These are phyloP conservation scores for Mylabris phalerata DNA, from an alignment of 1,140 invertebrate genomes.

Conservation along the genomic window DNA sequence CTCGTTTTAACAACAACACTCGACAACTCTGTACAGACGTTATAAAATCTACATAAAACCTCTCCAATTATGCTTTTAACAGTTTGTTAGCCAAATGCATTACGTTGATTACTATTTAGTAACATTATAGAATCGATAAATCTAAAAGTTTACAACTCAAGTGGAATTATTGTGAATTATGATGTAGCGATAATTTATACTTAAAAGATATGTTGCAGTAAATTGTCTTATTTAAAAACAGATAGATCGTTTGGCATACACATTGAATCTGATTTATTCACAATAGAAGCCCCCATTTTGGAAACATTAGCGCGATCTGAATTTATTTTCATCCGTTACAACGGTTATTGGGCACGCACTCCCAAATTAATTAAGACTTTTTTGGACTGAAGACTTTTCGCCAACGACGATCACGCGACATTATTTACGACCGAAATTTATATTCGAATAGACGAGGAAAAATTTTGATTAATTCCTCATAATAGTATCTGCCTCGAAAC, in stretches of 20 bases:
- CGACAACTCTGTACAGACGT: slow-evolving; percentile 4
- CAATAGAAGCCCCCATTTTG: slow-evolving; percentile 14
- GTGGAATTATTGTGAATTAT: too few species aligned
- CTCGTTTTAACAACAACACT: not conserved
- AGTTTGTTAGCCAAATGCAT: slow-evolving; percentile 8
- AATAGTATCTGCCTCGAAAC: too few species aligned
- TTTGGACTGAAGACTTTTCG: slow-evolving; percentile 13
- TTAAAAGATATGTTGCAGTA: slow-evolving; percentile 9
- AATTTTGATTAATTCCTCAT: too few species aligned
- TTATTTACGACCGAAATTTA: slow-evolving; percentile 5
- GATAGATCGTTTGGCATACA: not conserved
- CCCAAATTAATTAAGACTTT: slow-evolving; percentile 21
- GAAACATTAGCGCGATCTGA: slow-evolving; percentile 13
- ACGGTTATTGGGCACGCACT: slow-evolving; percentile 15
- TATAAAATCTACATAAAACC: slow-evolving; percentile 14
- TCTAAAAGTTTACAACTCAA: not conserved
- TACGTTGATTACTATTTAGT: slow-evolving; percentile 13
- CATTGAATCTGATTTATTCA: slow-evolving; percentile 12
- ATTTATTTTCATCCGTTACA: slow-evolving; percentile 17
- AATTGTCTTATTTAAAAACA: slow-evolving; percentile 5
- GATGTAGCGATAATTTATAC: not conserved
- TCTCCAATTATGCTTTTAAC: slow-evolving; percentile 14
- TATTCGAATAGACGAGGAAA: too few species aligned
- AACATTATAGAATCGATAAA: slow-evolving; percentile 3
- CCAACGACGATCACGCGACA: slow-evolving; percentile 10